Evolutionary conservation across 1,140 invertebrate species (phyloP), one percentile per base, ranked within the genome.

Genomic region (Periplaneta americana): DNA sequence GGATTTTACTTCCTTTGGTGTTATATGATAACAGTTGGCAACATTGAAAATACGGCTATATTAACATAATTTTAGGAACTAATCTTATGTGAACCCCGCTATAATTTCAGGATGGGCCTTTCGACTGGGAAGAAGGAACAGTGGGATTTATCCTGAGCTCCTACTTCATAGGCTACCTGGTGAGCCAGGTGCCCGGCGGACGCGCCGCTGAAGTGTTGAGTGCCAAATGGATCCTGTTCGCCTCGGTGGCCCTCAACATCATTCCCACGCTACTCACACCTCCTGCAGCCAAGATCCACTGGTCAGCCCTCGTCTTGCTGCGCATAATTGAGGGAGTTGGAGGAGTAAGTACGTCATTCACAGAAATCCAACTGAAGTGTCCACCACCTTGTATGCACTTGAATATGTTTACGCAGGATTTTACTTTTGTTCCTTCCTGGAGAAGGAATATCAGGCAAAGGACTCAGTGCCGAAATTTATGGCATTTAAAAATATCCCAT

Each of bases 141-240:
- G 93, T 95, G 88, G 94, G 94, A 31, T 89, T 92, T 33, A 90
- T 96, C 74, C 88, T 95, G n/a, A 93, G 94, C 32, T 92, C 95
- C 18, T 97, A 96, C 86, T 97, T 97, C 86, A 95, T 93, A 92
- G 96, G 96, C 4, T 97, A 97, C 85, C 91, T 96, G 74, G 88
- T 95, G 0, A 95, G 94, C 0, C 94, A 97, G 88, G 89, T 97
- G 75, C 92, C 92, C 82, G 95, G 95, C 48, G 96, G 94, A 4
- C 90, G 93, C 81, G 87, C 96, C 74, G 93, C 95, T 0, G 95
- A 96, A 88, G 87, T 92, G 34, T 91, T 94, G 83, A 95, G 95
- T 8, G 95, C 94, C 1, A 97, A 96, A 88, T 95, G 94, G 92
- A 93, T 97, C 75, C 95, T 97, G 91, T 93, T 94, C 83, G 91